phyloP scores from a whole-genome alignment of 2,888 invertebrate species.

The Coenonympha arcania region DNA sequence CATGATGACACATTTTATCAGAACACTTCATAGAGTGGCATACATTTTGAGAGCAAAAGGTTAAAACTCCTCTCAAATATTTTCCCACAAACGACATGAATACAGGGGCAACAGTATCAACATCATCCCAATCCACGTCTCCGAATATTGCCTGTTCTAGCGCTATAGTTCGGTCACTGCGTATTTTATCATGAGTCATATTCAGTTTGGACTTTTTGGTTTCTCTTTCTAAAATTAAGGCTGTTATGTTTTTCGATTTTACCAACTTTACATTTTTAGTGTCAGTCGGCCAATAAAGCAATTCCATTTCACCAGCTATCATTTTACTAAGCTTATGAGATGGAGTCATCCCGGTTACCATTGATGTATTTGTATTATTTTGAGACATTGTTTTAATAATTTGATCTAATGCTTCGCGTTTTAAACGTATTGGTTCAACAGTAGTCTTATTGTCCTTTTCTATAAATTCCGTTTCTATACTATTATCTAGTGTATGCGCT shows the following conservation, averaged over 20 bases:
- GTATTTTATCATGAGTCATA: slow-evolving; percentile 47
- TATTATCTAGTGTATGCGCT: slow-evolving; percentile 41
- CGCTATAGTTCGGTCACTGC: slow-evolving; percentile 44
- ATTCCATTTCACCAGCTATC: slow-evolving; percentile 40
- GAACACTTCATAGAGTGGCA: slow-evolving; percentile 66
- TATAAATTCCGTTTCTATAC: slow-evolving; percentile 51
- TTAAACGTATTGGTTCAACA: slow-evolving; percentile 35
- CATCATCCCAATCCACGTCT: slow-evolving; percentile 59
- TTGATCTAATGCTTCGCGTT: slow-evolving; percentile 33
- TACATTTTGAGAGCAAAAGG: slow-evolving; percentile 55
- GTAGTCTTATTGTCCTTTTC: slow-evolving; percentile 32
- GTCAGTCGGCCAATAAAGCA: slow-evolving; percentile 57
- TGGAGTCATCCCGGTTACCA: not conserved
- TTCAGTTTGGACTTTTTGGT: slow-evolving; percentile 52
- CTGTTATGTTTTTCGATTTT: slow-evolving; percentile 47
- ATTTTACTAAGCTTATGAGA: slow-evolving; percentile 41
- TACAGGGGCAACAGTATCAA: slow-evolving; percentile 54
- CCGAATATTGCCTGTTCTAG: slow-evolving; percentile 61
- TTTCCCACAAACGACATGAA: slow-evolving; percentile 64
- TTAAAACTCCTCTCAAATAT: slow-evolving; percentile 58
- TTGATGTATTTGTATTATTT: not conserved
- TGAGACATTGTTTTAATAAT: slow-evolving; percentile 4
- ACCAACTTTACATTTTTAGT: slow-evolving; percentile 28
- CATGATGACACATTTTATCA: slow-evolving; percentile 52
- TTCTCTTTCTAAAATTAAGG: slow-evolving; percentile 52